A percentile compares a stretch with the other conserved stretches of the same genome.
These are phyloP conservation scores for Vannuccia rotundouncinata DNA, from an alignment of 2,888 invertebrate genomes.

Conservation along the genomic window DNA sequence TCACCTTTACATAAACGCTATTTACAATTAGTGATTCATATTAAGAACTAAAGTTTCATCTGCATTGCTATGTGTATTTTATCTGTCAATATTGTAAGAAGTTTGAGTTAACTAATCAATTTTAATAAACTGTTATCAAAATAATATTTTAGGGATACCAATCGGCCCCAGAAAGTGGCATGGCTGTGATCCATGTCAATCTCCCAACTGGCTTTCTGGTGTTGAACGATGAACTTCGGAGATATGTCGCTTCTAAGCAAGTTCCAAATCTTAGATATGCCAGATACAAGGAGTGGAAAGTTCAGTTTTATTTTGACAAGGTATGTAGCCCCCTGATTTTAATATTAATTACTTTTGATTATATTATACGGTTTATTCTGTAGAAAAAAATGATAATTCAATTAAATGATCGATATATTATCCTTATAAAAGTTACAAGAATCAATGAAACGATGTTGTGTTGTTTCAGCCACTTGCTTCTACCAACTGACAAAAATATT, in stretches of 20 bases:
- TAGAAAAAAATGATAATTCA: not conserved
- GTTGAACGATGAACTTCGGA: conserved; percentile 71
- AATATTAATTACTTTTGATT: not conserved
- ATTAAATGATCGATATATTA: not conserved
- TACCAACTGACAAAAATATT: too few species aligned
- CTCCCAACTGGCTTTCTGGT: conserved; percentile 53
- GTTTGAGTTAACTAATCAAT: too few species aligned
- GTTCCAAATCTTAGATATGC: conserved; percentile 78
- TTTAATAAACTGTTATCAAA: too few species aligned
- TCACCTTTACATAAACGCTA: too few species aligned
- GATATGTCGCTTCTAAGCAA: conserved; percentile 71
- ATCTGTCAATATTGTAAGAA: too few species aligned
- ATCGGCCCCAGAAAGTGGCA: conserved; percentile 42
- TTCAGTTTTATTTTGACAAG: conserved; percentile 84
- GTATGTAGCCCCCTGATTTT: conserved; percentile 60
- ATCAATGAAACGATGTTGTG: not conserved
- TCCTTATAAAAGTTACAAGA: not conserved
- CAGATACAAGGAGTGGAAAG: conserved; percentile 71
- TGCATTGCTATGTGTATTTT: too few species aligned
- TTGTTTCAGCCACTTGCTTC: too few species aligned
- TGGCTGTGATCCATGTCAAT: conserved; percentile 52
- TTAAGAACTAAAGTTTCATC: too few species aligned
- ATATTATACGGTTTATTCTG: not conserved
- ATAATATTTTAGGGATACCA: not conserved
- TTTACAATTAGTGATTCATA: too few species aligned